Conservation (phyloP, 2,113 vertebrate genomes). For the Pachypanchax playfairii region DNA sequence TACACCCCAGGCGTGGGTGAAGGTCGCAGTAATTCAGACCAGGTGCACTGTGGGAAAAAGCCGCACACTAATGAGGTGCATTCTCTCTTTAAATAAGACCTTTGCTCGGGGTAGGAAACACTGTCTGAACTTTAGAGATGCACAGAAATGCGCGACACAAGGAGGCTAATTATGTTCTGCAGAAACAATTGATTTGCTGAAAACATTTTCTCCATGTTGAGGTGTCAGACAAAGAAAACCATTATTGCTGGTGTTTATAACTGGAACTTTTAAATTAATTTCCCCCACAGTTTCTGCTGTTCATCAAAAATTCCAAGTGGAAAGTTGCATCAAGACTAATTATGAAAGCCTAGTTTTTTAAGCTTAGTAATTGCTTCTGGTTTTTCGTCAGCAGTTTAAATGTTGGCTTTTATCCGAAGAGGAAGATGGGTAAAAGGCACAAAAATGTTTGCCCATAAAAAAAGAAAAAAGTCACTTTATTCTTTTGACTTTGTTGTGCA, state of each 20-base stretch:
- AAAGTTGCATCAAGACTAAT: constrained; percentile 12
- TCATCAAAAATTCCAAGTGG: constrained; percentile 21
- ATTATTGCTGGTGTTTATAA: constrained; percentile 4
- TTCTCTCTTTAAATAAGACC: constrained; percentile 65
- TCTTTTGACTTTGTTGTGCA: constrained; percentile 42
- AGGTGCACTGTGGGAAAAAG: constrained; percentile 66
- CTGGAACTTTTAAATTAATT: constrained; percentile 18
- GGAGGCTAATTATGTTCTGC: constrained; percentile 7
- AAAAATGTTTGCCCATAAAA: constrained; percentile 18
- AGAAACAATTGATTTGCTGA: constrained; percentile 20
- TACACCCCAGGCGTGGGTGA: constrained; percentile 54
- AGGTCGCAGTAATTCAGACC: constrained; percentile 55
- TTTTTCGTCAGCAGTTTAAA: constrained; percentile 51
- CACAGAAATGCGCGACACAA: constrained; percentile 1
- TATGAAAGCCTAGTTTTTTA: neutral
- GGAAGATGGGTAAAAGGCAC: constrained; percentile 37
- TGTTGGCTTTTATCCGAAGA: constrained; percentile 43
- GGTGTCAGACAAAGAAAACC: constrained; percentile 21
- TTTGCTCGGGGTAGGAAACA: constrained; percentile 46
- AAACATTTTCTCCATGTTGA: constrained; percentile 4
- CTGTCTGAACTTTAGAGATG: constrained; percentile 52
- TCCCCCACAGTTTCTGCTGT: constrained; percentile 13
- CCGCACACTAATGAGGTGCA: constrained; percentile 70
- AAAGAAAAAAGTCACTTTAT: constrained; percentile 8
- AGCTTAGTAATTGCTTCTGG: neutral